Conservation (phyloP, 2,888 invertebrate genomes). For the Hetaerina titia region DNA sequence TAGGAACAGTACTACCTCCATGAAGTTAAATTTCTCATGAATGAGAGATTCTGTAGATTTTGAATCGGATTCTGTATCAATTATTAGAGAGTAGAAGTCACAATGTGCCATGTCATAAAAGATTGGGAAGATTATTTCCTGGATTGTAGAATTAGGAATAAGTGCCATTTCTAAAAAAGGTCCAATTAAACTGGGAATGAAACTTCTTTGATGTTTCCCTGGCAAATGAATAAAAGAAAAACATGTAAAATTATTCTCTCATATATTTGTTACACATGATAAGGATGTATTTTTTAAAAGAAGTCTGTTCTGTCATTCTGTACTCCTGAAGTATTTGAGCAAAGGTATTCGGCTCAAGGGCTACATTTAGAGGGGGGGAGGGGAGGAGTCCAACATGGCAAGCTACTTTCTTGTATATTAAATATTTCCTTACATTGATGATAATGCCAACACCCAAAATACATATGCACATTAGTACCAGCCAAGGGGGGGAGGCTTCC, state of each 20-base stretch:
- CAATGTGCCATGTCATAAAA: constrained; percentile 99
- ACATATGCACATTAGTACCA: too few relatives aligned
- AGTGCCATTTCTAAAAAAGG: constrained; percentile 96
- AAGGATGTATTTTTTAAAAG: too few relatives aligned
- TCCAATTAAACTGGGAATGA: constrained; percentile 92
- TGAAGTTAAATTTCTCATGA: constrained; percentile 85
- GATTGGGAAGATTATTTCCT: constrained; percentile 94
- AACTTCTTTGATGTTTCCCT: constrained; percentile 86
- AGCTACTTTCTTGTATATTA: too few relatives aligned
- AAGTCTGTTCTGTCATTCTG: too few relatives aligned
- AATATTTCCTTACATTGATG: too few relatives aligned
- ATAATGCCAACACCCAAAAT: too few relatives aligned
- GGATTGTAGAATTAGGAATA: constrained; percentile 91
- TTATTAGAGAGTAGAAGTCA: constrained; percentile 87
- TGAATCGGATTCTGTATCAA: constrained; percentile 81
- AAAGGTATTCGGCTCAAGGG: too few relatives aligned
- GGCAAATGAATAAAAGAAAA: constrained; percentile 68
- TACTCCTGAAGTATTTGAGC: too few relatives aligned
- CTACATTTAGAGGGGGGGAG: background rate
- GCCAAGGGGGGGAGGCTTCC: too few relatives aligned
- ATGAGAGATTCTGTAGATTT: constrained; percentile 84
- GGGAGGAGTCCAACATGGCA: background rate
- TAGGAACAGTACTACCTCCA: constrained; percentile 77
- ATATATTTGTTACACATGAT: background rate
- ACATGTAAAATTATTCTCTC: background rate